Base-by-base conservation (phyloP, 2,113 vertebrate species). In the Suncus etruscus region DNA sequence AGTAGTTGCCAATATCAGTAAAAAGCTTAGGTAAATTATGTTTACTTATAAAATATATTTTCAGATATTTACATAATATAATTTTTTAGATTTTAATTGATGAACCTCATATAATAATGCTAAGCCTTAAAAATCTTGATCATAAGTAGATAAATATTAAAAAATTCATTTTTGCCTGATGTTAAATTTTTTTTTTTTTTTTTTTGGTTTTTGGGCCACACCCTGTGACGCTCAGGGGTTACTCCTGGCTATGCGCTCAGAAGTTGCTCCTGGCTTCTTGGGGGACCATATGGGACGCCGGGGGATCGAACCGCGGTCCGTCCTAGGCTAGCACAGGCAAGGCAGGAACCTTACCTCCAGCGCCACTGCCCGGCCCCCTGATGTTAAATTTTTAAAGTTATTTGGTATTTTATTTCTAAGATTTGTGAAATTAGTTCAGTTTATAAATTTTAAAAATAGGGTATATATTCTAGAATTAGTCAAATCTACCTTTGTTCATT, bases 361-460 rank as follows among this genome's bases (percentile, higher is more conserved):
- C n/a, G n/a, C n/a, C n/a, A n/a, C n/a, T n/a, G n/a, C n/a, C n/a
- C n/a, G n/a, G n/a, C n/a, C n/a, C n/a, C 29, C 32, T 70, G 81
- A 86, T 58, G 3, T 69, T 92, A 79, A 66, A 0, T 22, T 65
- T 65, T 25, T 15, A 14, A 87, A 81, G 25, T 83, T 72, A 95
- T 78, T 86, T 87, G 39, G 11, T 50, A 93, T 93, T 76, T 93
- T 79, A 81, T 54, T 92, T 66, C 80, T 91, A 70, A 93, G 78
- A 39, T 81, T 91, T 95, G 54, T 54, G 54, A 54, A 54, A n/a
- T 95, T 89, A 90, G 90, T 69, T 91, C 86, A 93, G 79, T 85
- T 73, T 96, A 18, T 73, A 93, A 94, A 86, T 93, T 93, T 58
- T 86, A 94, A 95, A 89, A 72, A 65, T 66, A 79, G 29, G 70